These are phyloP conservation scores for Furcula furcula DNA, from an alignment of 2,888 invertebrate species.

Conservation along the genomic window DNA sequence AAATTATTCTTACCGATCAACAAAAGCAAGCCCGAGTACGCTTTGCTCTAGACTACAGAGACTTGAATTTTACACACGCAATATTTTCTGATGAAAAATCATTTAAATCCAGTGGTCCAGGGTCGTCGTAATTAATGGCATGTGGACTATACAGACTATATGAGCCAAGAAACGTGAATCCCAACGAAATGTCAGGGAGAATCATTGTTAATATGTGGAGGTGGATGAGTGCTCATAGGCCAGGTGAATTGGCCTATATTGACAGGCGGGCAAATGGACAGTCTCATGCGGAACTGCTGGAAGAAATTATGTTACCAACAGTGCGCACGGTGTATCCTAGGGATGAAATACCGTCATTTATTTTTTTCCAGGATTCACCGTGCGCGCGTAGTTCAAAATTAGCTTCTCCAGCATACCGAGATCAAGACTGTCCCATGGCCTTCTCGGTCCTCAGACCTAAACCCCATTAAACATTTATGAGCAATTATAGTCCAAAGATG, in stretches of 20 bases:
- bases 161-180: conserved; percentile 1
- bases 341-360: conserved; percentile 6
- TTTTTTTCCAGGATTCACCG: conserved; percentile 14
- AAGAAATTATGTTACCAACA: conserved; percentile 11
- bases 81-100: conserved; percentile 19
- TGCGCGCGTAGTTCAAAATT: not conserved
- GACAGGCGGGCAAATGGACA: not conserved
- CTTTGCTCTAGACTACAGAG: conserved; percentile 15
- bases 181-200: not conserved
- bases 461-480: conserved; percentile 3
- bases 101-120: conserved; percentile 10
- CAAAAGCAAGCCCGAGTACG: conserved; percentile 14
- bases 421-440: not conserved
- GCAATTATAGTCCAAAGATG: conserved; percentile 3
- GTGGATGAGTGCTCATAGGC: not conserved
- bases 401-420: not conserved
- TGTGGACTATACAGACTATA: conserved; percentile 12
- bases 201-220: not conserved
- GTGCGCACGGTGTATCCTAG: conserved; percentile 13
- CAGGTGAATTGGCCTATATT: not conserved
- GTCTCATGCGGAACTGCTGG: not conserved
- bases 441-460: conserved; percentile 2
- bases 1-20: conserved; percentile 5
- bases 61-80: conserved; percentile 18
- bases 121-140: conserved; percentile 20